These are phyloP conservation scores for Xylocampa areola DNA, from an alignment of 2,888 invertebrate genomes.

Conservation along the genomic window DNA sequence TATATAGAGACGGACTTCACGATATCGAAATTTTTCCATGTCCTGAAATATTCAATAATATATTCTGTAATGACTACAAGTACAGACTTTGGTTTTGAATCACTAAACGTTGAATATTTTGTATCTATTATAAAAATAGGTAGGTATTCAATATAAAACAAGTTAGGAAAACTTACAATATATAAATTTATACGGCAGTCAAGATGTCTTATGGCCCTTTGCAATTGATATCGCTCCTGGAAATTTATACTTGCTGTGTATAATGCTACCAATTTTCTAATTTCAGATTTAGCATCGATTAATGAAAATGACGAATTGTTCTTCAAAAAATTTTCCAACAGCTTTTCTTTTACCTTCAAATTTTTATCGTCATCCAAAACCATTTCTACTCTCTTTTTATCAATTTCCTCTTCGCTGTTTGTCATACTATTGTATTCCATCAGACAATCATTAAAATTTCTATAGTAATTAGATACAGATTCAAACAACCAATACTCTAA, in stretches of 20 bases:
- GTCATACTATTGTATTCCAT: conserved; percentile 42
- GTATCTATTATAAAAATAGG: too few relatives aligned
- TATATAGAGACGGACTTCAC: conserved; percentile 29
- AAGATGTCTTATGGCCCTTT: conserved; percentile 52
- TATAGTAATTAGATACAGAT: conserved; percentile 35
- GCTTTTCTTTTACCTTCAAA: conserved; percentile 31
- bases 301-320: conserved; percentile 62
- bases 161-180: conserved; percentile 62
- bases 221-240: conserved; percentile 17
- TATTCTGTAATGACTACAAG: too few relatives aligned
- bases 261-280: conserved; percentile 52
- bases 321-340: conserved; percentile 25
- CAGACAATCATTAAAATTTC: conserved; percentile 47
- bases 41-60: conserved; percentile 58
- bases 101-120: too few relatives aligned
- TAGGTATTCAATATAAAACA: too few relatives aligned
- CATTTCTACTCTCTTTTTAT: conserved; percentile 62
- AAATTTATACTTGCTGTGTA: conserved; percentile 31
- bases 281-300: conserved; percentile 49
- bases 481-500: conserved; percentile 76
- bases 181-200: conserved; percentile 65
- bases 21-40: conserved; percentile 56
- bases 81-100: too few relatives aligned
- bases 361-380: conserved; percentile 67
- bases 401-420: conserved; percentile 52